phyloP scores from a whole-genome alignment of 2,888 invertebrate genomes.

The Meta bourneti region DNA sequence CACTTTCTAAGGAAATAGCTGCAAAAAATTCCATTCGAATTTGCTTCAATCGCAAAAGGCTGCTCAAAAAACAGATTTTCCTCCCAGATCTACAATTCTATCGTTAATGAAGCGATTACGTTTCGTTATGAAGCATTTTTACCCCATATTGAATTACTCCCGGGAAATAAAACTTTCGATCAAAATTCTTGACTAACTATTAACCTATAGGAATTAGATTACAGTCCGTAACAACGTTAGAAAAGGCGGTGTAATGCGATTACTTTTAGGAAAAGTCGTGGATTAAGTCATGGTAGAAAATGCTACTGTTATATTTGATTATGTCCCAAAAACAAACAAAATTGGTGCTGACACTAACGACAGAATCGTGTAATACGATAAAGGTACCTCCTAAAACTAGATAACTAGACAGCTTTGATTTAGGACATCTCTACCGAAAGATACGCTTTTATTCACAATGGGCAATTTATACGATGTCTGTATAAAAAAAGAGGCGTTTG shows the following conservation, averaged over 20 bases:
- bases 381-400: slow-evolving; percentile 5
- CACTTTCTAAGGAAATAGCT: neutral
- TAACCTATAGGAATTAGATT: slow-evolving; percentile 52
- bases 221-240: slow-evolving; percentile 53
- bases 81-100: neutral
- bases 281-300: slow-evolving; percentile 58
- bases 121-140: slow-evolving; percentile 18
- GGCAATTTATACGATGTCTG: too few species aligned
- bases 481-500: too few species aligned
- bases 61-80: neutral
- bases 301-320: slow-evolving; percentile 59
- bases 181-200: slow-evolving; percentile 49
- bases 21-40: neutral
- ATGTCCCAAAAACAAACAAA: slow-evolving; percentile 56
- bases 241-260: slow-evolving; percentile 42
- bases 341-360: slow-evolving; percentile 57
- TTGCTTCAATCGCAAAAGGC: neutral
- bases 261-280: slow-evolving; percentile 60
- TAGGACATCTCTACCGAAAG: neutral
- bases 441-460: neutral
- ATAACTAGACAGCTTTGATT: slow-evolving; percentile 39
- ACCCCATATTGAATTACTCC: neutral
- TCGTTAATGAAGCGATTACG: slow-evolving; percentile 15
- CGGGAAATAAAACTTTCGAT: slow-evolving; percentile 8
- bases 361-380: slow-evolving; percentile 51